Percentiles rank a stretch among this genome's conserved stretches.
Conservation (phyloP, 37 sponge, comb jelly and placozoan genomes). For the Geodia barretti region DNA sequence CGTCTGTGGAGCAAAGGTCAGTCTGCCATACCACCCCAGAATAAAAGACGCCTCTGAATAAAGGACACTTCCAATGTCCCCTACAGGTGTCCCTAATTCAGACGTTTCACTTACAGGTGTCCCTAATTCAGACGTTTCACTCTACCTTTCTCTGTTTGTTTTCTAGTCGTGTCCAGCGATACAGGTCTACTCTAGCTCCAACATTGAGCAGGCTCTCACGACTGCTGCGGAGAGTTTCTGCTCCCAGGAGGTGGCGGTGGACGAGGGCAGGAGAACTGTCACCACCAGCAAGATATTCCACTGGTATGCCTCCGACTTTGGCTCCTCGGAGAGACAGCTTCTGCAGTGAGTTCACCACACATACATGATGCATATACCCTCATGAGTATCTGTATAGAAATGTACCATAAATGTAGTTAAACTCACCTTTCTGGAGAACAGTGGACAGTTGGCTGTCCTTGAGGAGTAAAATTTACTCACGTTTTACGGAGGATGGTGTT, state of each 20-base stretch:
- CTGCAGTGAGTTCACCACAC: slow-evolving; percentile 44
- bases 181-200: slow-evolving; percentile 78
- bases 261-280: slow-evolving; percentile 3
- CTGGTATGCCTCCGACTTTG: slow-evolving; percentile 89
- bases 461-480: no score
- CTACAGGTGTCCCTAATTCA: neutral
- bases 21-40: neutral
- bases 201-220: slow-evolving; percentile 65
- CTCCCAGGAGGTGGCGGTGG: slow-evolving; percentile 70
- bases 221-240: slow-evolving; percentile 72
- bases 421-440: no score
- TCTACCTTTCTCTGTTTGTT: neutral
- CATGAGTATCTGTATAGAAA: neutral
- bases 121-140: neutral
- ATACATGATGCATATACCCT: neutral
- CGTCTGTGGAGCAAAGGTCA: slow-evolving; percentile 91
- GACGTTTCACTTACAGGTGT: neutral
- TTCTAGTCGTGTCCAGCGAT: slow-evolving; percentile 87
- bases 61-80: neutral
- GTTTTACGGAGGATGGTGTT: no score
- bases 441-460: no score
- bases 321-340: slow-evolving; percentile 20
- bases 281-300: slow-evolving; percentile 74
- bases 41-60: neutral
- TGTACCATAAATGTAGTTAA: no score